Evolutionary conservation across 1,140 invertebrate genomes (phyloP).

Genomic region (Catajapyx aquilonaris): DNA sequence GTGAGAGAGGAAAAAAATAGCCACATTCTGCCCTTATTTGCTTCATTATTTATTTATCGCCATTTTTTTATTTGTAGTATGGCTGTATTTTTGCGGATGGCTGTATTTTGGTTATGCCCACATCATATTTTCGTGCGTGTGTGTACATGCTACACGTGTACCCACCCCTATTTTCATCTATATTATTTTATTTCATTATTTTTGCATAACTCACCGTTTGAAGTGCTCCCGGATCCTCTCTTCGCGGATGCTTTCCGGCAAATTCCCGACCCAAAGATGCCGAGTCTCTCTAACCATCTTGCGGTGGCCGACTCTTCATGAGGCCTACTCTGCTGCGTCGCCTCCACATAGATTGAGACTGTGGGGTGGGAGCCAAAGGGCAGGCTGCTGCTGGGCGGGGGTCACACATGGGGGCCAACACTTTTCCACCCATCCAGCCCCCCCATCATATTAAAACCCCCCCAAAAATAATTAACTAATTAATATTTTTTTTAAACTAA

Average conservation of each 20-base stretch:
- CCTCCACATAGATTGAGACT: constrained; percentile 9
- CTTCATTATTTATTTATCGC: too few species aligned
- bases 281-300: constrained; percentile 99
- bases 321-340: constrained; percentile 27
- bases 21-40: too few species aligned
- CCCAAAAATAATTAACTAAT: not conserved
- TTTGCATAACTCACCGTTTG: constrained; percentile 57
- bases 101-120: too few species aligned
- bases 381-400: too few species aligned
- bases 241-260: constrained; percentile 94
- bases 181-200: not conserved
- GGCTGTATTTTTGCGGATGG: too few species aligned
- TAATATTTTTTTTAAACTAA: too few species aligned
- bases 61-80: too few species aligned
- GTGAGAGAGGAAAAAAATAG: too few species aligned
- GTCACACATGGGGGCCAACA: not conserved
- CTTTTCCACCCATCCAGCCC: not conserved
- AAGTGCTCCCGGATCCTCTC: constrained; percentile 89
- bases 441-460: not conserved
- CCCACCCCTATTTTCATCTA: too few species aligned
- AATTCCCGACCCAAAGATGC: constrained; percentile 99
- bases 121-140: too few species aligned
- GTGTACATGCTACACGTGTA: too few species aligned
- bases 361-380: too few species aligned
- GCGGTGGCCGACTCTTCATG: constrained; percentile 42